These are phyloP conservation scores for Diabrotica undecimpunctata DNA, from an alignment of 1,140 invertebrate genomes.

Conservation along the genomic window DNA sequence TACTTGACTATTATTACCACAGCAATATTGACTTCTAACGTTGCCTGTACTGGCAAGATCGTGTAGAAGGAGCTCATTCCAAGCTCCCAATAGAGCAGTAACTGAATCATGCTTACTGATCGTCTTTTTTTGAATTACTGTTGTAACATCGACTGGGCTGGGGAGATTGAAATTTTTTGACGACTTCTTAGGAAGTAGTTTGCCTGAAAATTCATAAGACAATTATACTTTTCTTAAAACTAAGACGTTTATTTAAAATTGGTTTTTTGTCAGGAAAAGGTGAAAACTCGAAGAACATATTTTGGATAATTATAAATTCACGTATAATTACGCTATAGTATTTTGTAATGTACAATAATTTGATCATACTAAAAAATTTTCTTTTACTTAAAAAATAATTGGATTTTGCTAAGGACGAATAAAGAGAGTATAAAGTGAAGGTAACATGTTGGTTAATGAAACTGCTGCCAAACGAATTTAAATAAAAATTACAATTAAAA, in stretches of 20 bases:
- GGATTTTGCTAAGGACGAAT: too few relatives aligned
- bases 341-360: too few relatives aligned
- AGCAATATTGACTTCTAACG: slow-evolving; percentile 43
- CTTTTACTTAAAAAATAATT: too few relatives aligned
- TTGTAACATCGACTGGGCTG: slow-evolving; percentile 52
- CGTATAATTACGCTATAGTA: too few relatives aligned
- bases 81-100: slow-evolving; percentile 74
- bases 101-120: slow-evolving; percentile 61
- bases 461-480: too few relatives aligned
- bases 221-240: background rate
- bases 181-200: slow-evolving; percentile 58
- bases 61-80: slow-evolving; percentile 75
- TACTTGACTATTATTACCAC: slow-evolving; percentile 36
- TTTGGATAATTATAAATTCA: too few relatives aligned
- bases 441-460: too few relatives aligned
- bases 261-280: too few relatives aligned
- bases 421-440: too few relatives aligned
- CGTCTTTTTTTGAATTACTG: slow-evolving; percentile 46
- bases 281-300: too few relatives aligned
- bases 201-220: slow-evolving; percentile 47
- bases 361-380: too few relatives aligned
- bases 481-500: too few relatives aligned
- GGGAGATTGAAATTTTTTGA: slow-evolving; percentile 55
- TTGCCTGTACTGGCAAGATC: slow-evolving; percentile 71
- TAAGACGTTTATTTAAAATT: background rate